Base-by-base conservation (phyloP, 2,888 invertebrate species). In the Theretra japonica region DNA sequence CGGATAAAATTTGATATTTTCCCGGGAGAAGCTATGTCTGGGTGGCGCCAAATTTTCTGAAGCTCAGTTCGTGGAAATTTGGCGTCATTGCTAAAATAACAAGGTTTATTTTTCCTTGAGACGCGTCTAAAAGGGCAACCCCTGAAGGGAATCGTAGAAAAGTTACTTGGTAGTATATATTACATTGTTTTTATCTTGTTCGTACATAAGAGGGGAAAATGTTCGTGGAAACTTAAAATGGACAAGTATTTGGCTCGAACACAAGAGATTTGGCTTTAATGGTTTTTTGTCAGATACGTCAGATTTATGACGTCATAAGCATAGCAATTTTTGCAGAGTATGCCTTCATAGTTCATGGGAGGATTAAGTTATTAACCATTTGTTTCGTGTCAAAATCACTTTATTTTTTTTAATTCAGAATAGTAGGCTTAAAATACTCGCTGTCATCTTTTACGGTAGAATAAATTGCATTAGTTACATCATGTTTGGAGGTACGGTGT, bases 11-110 rank as follows among this genome's bases (percentile, higher is more conserved):
- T 68, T 57, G 72, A 70, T 72, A 73, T 70, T 73, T 70, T 73
- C 70, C 70, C 70, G 70, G 84, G 84, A 80, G 83, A 70, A 83
- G 82, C 83, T 73, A 77, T 84, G 84, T 84, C 84, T 84, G 84
- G 83, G 83, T 84, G 84, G 84, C 83, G 84, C 84, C 84, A 81
- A 73, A 73, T 75, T 73, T 77, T 73, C 69, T 76, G 68, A 73
- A 74, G 65, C 4, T n/a, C 11, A 57, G 73, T 79, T 70, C 69
- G 30, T n/a, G 15, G 57, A 25, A 73, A 30, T 69, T 65, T 70
- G 28, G 48, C 28, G 21, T 30, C 28, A 48, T 17, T 57, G 17
- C 21, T 23, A n/a, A 4, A 19, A 0, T 2, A 11, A 48, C 70
- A 68, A 57, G 48, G 65, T 50, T 65, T 15, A 30, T 65, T 53